Evolutionary conservation across 1,140 invertebrate species (phyloP).

Genomic region (Bombus pyrosoma): DNA sequence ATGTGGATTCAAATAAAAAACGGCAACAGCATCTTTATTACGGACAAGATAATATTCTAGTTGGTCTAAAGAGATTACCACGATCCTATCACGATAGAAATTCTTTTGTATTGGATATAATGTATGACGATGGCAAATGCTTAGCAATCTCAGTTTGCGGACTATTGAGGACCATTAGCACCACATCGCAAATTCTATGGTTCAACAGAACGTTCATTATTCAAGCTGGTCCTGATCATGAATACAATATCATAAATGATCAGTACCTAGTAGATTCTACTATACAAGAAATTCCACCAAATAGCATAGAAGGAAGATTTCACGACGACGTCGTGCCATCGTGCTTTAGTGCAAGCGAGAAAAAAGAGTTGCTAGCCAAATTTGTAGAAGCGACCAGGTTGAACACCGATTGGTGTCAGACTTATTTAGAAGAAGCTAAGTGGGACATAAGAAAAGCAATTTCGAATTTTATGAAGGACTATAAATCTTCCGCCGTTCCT

Average conservation of each 20-base stretch:
- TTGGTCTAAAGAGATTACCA: conserved; percentile 68
- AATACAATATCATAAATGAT: conserved; percentile 79
- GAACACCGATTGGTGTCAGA: conserved; percentile 69
- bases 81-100: conserved; percentile 71
- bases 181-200: conserved; percentile 58
- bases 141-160: conserved; percentile 72
- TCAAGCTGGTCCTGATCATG: conserved; percentile 66
- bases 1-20: conserved; percentile 33
- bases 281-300: conserved; percentile 33
- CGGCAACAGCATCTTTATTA: conserved; percentile 63
- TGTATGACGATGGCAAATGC: conserved; percentile 61
- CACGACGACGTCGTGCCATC: conserved; percentile 23
- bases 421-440: conserved; percentile 68
- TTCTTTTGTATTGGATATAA: conserved; percentile 71
- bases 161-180: conserved; percentile 64
- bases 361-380: conserved; percentile 62
- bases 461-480: conserved; percentile 70
- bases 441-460: conserved; percentile 75
- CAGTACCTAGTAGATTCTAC: conserved; percentile 69
- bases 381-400: conserved; percentile 69
- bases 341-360: conserved; percentile 71
- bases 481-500: conserved; percentile 64
- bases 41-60: conserved; percentile 73
- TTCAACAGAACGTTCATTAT: conserved; percentile 78
- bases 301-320: conserved; percentile 44